These are phyloP conservation scores for Scomber scombrus DNA, from an alignment of 2,113 vertebrate species.

Conservation along the genomic window DNA sequence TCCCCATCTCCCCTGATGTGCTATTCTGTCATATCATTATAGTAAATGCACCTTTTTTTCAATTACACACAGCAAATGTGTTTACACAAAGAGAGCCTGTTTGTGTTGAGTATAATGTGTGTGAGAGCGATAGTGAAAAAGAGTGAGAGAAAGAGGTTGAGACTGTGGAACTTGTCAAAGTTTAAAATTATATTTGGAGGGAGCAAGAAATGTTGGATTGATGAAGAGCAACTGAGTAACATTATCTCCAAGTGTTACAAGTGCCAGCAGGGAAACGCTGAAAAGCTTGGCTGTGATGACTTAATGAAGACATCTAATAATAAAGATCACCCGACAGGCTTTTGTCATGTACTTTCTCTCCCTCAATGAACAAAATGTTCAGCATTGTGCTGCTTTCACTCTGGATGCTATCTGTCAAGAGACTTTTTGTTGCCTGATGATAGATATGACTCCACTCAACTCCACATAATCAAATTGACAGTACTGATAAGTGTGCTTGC, in stretches of 20 bases:
- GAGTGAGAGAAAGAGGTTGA: neutral
- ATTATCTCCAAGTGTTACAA: neutral
- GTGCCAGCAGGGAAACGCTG: conserved; percentile 18
- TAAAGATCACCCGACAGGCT: conserved; percentile 2
- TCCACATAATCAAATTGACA: neutral
- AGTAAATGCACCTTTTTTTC: conserved; percentile 9
- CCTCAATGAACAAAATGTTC: neutral
- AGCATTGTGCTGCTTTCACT: neutral
- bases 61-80: conserved; percentile 18
- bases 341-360: neutral
- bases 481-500: neutral
- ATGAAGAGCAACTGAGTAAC: neutral
- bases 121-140: neutral
- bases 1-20: conserved; percentile 70
- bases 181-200: neutral
- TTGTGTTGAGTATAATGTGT: neutral
- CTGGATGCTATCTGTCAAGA: neutral
- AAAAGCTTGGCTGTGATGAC: conserved; percentile 9
- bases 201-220: neutral
- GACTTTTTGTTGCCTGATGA: neutral
- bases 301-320: conserved; percentile 37
- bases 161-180: conserved; percentile 2
- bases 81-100: conserved; percentile 6
- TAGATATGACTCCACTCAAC: neutral
- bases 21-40: conserved; percentile 47